Base-by-base conservation (phyloP, 2,888 invertebrate genomes). In the Polyommatus icarus region DNA sequence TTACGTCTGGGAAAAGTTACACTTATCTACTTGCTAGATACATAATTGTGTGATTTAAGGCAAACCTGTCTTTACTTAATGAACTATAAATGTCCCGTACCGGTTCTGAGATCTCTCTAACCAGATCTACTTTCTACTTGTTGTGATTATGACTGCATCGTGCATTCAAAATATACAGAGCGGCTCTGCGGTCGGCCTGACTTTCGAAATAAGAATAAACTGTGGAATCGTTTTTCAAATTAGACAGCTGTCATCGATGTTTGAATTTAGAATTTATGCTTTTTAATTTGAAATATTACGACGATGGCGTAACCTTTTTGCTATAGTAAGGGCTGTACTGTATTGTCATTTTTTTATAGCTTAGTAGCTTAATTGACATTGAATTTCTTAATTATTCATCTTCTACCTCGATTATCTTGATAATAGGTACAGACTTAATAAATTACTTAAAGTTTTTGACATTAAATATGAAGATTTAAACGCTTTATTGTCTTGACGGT, bases 71-170 rank as follows among this genome's bases (percentile, higher is more conserved):
- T 24, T 67, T 32, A 54, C 59, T 59, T 73, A 59, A 73, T 67
- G 36, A 71, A 32, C 71, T 57, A 71, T 77, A 77, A 78, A 59
- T 40, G 78, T 54, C 36, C 71, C 77, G 67, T 77, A 78, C 79
- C 79, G 77, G 79, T 79, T 79, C 46, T 36, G 46, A 73, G 78
- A 72, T 76, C 61, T 77, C 57, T 72, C 77, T 59, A 59, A 72
- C 54, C 20, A 76, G 73, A 36, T 77, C 73, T 24, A 77, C 77
- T 77, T 77, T 77, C 77, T 77, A 77, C 77, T 75, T 54, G 67
- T 67, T 67, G 67, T 67, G 15, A 32, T 67, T 67, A 67, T 32
- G 10, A 29, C 67, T 67, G 67, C 67, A 32, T 18, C 29, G 29
- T 67, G 67, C 29, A 67, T 67, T 67, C 67, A 67, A 67, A 67